Evolutionary conservation across 1,140 invertebrate genomes (phyloP).

Genomic region (Calephelis nemesis): DNA sequence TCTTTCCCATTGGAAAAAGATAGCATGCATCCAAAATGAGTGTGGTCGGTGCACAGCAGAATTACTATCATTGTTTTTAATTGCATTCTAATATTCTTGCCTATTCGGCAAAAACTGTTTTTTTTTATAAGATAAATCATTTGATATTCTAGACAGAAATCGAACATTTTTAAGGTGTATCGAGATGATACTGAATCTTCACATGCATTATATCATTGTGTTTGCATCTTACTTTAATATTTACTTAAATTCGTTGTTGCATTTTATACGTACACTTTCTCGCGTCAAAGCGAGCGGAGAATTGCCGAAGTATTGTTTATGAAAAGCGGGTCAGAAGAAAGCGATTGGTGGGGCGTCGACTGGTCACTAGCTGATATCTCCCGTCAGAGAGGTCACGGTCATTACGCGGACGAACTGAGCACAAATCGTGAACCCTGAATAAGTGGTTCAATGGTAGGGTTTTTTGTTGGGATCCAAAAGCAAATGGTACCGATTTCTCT

Average conservation of each 20-base stretch:
- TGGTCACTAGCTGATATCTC: slow-evolving; percentile 64
- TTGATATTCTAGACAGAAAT: too few relatives aligned
- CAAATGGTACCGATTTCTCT: slow-evolving; percentile 35
- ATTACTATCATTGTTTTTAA: too few relatives aligned
- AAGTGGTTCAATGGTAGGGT: slow-evolving; percentile 36
- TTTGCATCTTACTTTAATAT: slow-evolving; percentile 9
- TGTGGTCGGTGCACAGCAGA: too few relatives aligned
- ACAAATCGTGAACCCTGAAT: slow-evolving; percentile 39
- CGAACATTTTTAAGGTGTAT: too few relatives aligned
- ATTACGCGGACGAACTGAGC: slow-evolving; percentile 41
- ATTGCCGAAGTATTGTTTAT: slow-evolving; percentile 71
- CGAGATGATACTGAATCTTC: too few relatives aligned
- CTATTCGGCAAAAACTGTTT: too few relatives aligned
- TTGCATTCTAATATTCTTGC: too few relatives aligned
- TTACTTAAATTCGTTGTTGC: neutral
- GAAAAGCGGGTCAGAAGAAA: slow-evolving; percentile 77
- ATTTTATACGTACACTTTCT: slow-evolving; percentile 57
- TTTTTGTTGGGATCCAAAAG: slow-evolving; percentile 33
- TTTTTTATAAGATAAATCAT: too few relatives aligned
- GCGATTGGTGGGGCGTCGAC: slow-evolving; percentile 53
- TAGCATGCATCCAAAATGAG: too few relatives aligned
- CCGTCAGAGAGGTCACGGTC: slow-evolving; percentile 67
- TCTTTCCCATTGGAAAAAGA: too few relatives aligned
- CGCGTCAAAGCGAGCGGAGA: slow-evolving; percentile 49
- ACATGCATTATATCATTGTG: neutral